A percentile compares a stretch with the other conserved stretches of the same genome.
Conservation (phyloP, 2,113 vertebrate species). For the Otocyon megalotis region DNA sequence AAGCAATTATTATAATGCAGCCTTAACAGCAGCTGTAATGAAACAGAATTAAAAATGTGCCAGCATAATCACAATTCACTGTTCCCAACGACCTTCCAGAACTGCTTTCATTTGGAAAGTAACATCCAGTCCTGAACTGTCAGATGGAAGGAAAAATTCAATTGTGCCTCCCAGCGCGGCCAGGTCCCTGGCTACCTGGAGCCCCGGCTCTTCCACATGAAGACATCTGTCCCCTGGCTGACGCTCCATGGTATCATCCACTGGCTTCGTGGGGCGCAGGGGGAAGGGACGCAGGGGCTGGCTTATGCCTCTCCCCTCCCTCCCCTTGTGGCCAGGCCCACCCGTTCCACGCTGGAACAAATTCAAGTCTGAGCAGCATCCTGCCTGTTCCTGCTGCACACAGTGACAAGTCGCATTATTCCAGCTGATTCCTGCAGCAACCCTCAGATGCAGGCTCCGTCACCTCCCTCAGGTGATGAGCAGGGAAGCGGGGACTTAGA, state of each 20-base stretch:
- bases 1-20: conserved; percentile 90
- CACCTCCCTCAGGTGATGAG: no score
- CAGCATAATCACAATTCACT: conserved; percentile 83
- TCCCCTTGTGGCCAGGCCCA: conserved; percentile 38
- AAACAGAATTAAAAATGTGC: conserved; percentile 87
- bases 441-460: background rate
- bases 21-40: conserved; percentile 87
- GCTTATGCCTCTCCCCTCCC: background rate
- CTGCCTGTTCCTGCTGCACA: background rate
- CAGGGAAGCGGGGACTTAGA: background rate
- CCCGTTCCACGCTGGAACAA: background rate
- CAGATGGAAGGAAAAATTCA: conserved; percentile 71
- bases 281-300: background rate
- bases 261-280: background rate
- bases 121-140: conserved; percentile 75
- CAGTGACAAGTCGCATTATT: background rate
- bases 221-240: conserved; percentile 70
- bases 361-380: background rate
- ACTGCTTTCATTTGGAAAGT: conserved; percentile 79
- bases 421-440: background rate
- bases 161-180: conserved; percentile 65
- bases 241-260: background rate
- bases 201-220: background rate
- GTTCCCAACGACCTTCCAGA: conserved; percentile 85
- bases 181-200: conserved; percentile 64